Evolutionary conservation across 1,140 invertebrate species (phyloP), one percentile per base, ranked within the genome.

Genomic region (Asobara japonica): DNA sequence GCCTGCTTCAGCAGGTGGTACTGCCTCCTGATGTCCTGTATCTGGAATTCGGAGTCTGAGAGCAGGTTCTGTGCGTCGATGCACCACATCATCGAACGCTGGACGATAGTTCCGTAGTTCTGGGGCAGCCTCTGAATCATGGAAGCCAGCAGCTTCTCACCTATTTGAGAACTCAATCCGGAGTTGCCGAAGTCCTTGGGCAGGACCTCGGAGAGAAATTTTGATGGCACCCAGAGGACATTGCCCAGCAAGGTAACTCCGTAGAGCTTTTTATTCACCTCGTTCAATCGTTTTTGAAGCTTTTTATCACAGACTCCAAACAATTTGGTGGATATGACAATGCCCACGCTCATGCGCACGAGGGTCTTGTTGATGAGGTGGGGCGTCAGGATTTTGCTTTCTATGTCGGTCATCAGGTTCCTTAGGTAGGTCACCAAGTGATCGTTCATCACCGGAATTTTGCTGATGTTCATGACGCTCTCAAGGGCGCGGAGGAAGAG

Each of bases 251-350:
- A 83, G 65, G 91, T 91, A 22, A 95, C 90, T 51, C 91, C 93
- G 65, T 93, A 93, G 64, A 93, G 91, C 89, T 94, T 96, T 84
- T 91, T 93, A 81, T 95, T 92, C 0, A 92, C 79, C 75, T 96
- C 95, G 77, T 91, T 87, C 7, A 96, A 77, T 70, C 88, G 85
- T 86, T 92, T 94, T 60, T 94, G 90, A 10, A 94, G 81, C 87
- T 94, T 95, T 81, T 92, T 95, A 78, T 97, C 95, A 73, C 89
- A 89, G 48, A 88, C 89, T 22, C 93, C 92, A 87, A 94, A 96
- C n/a, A 96, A 87, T 78, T 92, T 90, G 74, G 91, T 90, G 69
- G 92, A 90, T 18, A 96, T 86, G 3, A 94, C 91, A 84, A 92
- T 91, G 1, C 95, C 86, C 22, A 91, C 88, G 87, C 93, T 94